Evolutionary conservation across 2,113 vertebrate genomes (phyloP).

Genomic region (Dipodomys ordii): DNA sequence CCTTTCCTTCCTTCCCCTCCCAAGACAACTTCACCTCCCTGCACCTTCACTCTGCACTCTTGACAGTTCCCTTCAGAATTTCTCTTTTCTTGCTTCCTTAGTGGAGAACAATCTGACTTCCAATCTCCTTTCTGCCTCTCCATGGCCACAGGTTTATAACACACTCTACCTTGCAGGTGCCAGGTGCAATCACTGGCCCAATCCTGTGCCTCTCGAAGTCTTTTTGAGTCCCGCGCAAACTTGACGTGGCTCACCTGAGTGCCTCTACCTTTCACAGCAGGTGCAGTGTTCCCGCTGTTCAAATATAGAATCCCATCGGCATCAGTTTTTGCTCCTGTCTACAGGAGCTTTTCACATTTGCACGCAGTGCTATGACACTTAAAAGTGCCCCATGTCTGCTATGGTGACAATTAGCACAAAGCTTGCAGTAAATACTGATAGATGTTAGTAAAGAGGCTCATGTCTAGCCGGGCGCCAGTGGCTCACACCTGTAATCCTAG

Average conservation of each 20-base stretch:
- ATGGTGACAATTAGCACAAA: background rate
- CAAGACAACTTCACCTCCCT: accelerated
- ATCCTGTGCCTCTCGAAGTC: too few relatives aligned
- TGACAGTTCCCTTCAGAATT: background rate
- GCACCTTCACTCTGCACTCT: background rate
- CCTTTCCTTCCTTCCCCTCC: background rate
- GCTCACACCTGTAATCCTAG: too few relatives aligned
- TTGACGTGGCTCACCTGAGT: background rate
- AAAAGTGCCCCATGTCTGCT: background rate
- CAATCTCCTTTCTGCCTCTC: background rate
- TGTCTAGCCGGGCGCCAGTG: too few relatives aligned
- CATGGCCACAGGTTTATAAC: background rate
- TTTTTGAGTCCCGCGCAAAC: background rate
- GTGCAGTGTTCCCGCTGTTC: background rate
- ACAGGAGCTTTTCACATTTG: background rate
- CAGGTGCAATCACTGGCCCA: background rate
- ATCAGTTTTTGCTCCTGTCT: background rate
- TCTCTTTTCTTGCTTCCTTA: background rate
- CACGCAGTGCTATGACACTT: background rate
- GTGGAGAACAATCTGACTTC: background rate
- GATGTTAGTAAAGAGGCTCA: background rate
- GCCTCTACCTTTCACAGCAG: background rate
- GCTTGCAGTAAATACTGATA: background rate
- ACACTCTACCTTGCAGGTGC: background rate
- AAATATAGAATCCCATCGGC: background rate